Conservation (phyloP, 2,113 vertebrate genomes). For the Pampusana beccarii region DNA sequence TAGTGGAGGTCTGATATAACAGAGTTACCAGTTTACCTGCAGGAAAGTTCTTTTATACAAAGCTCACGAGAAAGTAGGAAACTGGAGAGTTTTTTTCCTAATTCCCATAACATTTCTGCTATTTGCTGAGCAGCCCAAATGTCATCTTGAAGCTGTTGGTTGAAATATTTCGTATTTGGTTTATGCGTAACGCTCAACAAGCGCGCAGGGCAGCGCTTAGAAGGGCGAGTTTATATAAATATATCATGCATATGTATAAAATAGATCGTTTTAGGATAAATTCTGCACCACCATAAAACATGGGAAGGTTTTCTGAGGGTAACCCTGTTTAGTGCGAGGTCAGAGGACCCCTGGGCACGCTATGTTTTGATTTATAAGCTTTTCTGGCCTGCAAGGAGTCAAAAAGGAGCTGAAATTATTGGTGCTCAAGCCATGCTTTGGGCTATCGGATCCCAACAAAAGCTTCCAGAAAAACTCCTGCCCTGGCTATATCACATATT, state of each 20-base stretch:
- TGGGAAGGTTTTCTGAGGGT: not conserved
- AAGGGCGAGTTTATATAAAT: not conserved
- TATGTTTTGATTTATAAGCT: not conserved
- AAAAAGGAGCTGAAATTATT: not conserved
- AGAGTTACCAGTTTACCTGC: not conserved
- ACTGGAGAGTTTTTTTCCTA: not conserved
- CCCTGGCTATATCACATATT: too few relatives aligned
- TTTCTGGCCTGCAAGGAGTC: not conserved
- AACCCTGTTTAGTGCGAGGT: not conserved
- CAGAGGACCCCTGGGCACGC: not conserved
- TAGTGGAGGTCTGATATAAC: not conserved
- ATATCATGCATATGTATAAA: not conserved
- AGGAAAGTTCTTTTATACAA: not conserved
- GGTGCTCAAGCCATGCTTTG: not conserved
- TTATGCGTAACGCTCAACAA: not conserved
- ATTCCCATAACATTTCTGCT: not conserved
- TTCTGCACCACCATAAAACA: not conserved
- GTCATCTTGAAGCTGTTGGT: not conserved
- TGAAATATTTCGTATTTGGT: not conserved
- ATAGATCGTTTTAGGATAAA: not conserved
- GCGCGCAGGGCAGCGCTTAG: not conserved
- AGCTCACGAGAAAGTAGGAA: not conserved
- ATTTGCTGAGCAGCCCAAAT: not conserved
- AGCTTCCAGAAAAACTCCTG: not conserved
- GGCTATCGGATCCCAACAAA: not conserved